phyloP scores from a whole-genome alignment of 2,888 invertebrate species.

The Aphodius sticticus region DNA sequence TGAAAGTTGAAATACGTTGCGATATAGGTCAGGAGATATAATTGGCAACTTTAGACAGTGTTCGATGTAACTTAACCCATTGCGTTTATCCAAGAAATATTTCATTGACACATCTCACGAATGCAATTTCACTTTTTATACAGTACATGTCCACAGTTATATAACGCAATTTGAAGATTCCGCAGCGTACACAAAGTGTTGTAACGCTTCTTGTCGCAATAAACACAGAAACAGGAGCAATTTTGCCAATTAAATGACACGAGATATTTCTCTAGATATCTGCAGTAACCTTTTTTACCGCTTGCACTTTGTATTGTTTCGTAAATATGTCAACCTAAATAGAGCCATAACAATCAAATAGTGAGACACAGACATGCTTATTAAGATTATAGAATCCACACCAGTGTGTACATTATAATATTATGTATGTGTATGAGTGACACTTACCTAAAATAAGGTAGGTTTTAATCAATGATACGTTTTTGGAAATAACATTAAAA shows the following conservation, averaged over 20 bases:
- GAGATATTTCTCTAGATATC: neutral
- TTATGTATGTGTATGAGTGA: too few relatives aligned
- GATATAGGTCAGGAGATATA: neutral
- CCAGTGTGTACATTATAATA: neutral
- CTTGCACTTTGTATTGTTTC: neutral
- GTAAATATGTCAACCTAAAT: neutral
- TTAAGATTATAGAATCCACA: neutral
- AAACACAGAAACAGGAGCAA: neutral
- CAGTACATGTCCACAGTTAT: neutral
- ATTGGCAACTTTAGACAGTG: neutral
- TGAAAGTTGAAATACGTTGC: neutral
- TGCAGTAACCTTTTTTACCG: neutral
- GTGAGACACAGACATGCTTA: neutral
- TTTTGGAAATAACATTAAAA: too few relatives aligned
- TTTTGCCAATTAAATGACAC: neutral
- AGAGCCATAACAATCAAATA: neutral
- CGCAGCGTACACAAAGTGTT: neutral
- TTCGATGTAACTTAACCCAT: neutral
- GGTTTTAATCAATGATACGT: neutral
- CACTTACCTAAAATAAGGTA: neutral
- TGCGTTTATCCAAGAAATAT: neutral
- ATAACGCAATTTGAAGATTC: slow-evolving; percentile 4
- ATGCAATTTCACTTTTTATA: neutral
- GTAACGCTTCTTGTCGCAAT: neutral
- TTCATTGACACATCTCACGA: neutral